Base-by-base conservation (phyloP, 2,113 vertebrate genomes). In the Tenebrosternarchus preto region DNA sequence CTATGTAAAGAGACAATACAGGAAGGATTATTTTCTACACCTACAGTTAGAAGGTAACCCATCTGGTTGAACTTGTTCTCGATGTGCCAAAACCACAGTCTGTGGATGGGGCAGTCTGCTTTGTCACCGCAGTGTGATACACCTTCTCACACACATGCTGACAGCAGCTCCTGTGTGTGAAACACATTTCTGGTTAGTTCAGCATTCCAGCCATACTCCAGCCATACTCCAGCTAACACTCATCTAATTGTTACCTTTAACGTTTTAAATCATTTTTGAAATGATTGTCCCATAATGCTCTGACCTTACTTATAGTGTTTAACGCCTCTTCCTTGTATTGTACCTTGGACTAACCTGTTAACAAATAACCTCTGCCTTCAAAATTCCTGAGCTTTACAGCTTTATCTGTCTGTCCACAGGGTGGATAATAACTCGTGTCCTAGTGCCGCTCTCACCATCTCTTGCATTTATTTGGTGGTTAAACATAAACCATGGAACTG, bases 401-500 rank as follows among this genome's bases (percentile, higher is more conserved):
- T 53, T 56, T 27, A 80, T 77, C 36, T 73, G 17, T 20, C 6
- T 29, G 7, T 77, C n/a, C 50, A 36, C 22, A 33, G 72, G 43
- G 31, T 43, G 82, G 69, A 79, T 81, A 73, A 76, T 56, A 76
- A 57, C 46, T 53, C 63, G 55, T 69, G 31, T 8, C 36, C 46
- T 64, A 77, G 57, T 19, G 55, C n/a, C 59, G 19, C 46, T 36
- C 25, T n/a, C n/a, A 16, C 43, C 6, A 71, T 56, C 83, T 80
- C 33, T 75, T 63, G 15, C 61, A 66, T 68, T 77, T 69, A 31
- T 15, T 22, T 68, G 27, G 70, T 76, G 55, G 86, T 85, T 85
- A 87, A 86, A 87, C 56, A 84, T 87, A 81, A 87, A 86, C 84
- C 39, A 11, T 56, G 59, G 60, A 67, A 66, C 24, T 36, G 2